Base-by-base conservation (phyloP, 2,113 vertebrate genomes). In the Elephantulus edwardii region DNA sequence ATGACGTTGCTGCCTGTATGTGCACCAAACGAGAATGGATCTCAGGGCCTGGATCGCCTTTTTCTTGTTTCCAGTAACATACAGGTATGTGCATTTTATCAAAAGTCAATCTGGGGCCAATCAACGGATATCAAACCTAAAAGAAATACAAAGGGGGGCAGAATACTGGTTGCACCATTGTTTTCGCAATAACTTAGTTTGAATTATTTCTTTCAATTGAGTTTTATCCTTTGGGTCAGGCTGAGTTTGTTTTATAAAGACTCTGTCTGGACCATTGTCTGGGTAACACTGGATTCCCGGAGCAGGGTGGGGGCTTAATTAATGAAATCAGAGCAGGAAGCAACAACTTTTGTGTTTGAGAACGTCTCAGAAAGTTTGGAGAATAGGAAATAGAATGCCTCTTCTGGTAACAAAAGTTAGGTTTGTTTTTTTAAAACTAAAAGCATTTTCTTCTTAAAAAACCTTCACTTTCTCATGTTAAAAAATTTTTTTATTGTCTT, bases 191-290 rank as follows among this genome's bases (percentile, higher is more conserved):
- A n/a, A 24, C 52, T 50, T 17, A 33, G 30, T 89, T 35, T 20
- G 54, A 90, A 52, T 42, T 84, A 42, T 52, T 58, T 75, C 78
- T 91, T 94, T 88, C 30, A 46, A 17, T 42, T 79, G 70, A 8
- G 0, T 33, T 80, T 89, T 75, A n/a, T 74, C n/a, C 26, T 80
- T 74, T 33, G 42, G 76, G 66, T 48, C 77, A 79, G 50, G 50
- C 87, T 64, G 74, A 54, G 68, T 92, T 64, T 70, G 44, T 82
- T 83, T 95, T 85, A 68, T 84, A 50, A 91, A 89, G 82, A 72
- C 58, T 77, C 48, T 46, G 83, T 52, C 50, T 74, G 20, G 22
- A 82, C 46, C 75, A 90, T 85, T 92, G 91, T 95, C 89, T 91
- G 26, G 50, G 28, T 10, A n/a, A 62, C 11, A n/a, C 58, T 86